Conservation (phyloP, 2,797 vertebrate species). For the Telmatherina bonti region DNA sequence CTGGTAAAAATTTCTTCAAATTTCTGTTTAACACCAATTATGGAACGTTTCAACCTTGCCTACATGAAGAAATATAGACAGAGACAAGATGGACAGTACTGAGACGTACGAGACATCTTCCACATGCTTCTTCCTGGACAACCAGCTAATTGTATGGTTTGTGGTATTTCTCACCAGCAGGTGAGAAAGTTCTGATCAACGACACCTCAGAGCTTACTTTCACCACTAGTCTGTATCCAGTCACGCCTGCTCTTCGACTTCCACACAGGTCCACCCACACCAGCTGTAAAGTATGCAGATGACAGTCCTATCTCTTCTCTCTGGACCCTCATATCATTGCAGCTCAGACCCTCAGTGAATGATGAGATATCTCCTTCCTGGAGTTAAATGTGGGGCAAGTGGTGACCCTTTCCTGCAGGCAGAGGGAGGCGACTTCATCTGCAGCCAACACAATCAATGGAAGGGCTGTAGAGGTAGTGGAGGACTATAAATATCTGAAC, state of each 20-base stretch:
- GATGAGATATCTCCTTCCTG: not conserved
- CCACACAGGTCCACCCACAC: not conserved
- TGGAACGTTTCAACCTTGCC: too few species aligned
- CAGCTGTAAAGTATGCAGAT: not conserved
- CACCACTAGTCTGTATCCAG: not conserved
- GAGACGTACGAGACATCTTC: not conserved
- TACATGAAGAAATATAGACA: too few species aligned
- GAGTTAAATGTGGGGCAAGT: not conserved
- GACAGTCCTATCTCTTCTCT: not conserved
- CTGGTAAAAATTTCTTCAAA: too few species aligned
- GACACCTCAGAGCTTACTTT: not conserved
- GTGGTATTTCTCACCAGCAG: not conserved
- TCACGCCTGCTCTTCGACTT: not conserved
- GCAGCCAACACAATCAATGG: not conserved
- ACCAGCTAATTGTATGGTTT: not conserved
- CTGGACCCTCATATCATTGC: not conserved
- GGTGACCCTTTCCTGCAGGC: not conserved
- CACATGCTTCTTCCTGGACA: not conserved
- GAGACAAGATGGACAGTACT: too few species aligned
- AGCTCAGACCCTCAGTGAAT: not conserved
- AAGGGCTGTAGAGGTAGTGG: not conserved
- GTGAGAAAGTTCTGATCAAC: not conserved
- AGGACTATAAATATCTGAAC: not conserved
- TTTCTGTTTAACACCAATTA: too few species aligned
- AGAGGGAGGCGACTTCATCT: not conserved